phyloP scores from a whole-genome alignment of 2,113 vertebrate species.

The Platysteira castanea region DNA sequence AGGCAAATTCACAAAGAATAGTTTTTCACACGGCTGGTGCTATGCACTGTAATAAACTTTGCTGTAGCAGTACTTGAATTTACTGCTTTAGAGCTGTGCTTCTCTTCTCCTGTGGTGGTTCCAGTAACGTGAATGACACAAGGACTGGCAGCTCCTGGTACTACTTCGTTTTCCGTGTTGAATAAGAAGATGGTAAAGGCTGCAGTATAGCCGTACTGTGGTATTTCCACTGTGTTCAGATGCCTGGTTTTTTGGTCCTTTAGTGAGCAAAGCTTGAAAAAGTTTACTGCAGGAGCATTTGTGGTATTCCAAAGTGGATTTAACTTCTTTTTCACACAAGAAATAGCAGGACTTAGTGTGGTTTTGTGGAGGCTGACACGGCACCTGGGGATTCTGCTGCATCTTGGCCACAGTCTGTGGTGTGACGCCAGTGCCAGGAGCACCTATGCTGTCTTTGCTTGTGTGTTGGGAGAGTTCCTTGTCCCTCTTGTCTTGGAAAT shows the following conservation, averaged over 20 bases:
- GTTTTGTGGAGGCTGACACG: background rate
- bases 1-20: too few relatives aligned
- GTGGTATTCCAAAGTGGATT: background rate
- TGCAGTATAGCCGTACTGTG: fast-evolving
- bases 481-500: fast-evolving
- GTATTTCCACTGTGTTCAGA: background rate
- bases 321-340: fast-evolving
- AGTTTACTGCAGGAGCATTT: background rate
- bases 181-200: background rate
- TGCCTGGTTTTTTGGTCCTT: fast-evolving
- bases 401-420: background rate
- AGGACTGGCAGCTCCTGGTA: background rate
- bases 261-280: background rate
- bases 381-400: background rate
- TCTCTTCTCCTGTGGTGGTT: too few relatives aligned
- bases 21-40: background rate
- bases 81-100: fast-evolving
- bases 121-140: fast-evolving
- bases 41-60: fast-evolving
- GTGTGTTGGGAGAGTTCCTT: fast-evolving
- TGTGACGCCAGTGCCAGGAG: too few relatives aligned
- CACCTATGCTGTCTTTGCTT: background rate
- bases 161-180: background rate
- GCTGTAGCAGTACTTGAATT: fast-evolving
- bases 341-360: background rate